Evolutionary conservation across 1,140 invertebrate species (phyloP).

Genomic region (Plectrocnemia conspersa): DNA sequence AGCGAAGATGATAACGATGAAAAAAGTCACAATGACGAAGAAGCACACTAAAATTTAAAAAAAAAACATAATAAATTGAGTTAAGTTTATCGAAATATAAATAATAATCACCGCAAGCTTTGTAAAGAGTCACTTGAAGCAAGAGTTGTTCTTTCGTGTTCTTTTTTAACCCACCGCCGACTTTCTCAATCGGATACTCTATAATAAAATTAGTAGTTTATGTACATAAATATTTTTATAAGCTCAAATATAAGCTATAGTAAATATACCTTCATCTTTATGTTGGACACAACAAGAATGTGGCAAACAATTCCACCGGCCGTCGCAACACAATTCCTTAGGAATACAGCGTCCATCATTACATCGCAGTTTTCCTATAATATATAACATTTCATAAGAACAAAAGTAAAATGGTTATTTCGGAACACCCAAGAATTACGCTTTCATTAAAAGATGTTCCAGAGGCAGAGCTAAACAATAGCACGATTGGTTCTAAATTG

Average conservation of each 20-base stretch:
- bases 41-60: conserved; percentile 27
- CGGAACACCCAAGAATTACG: no score
- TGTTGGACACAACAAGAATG: conserved; percentile 28
- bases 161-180: conserved; percentile 20
- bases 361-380: conserved; percentile 25
- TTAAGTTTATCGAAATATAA: not conserved
- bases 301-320: conserved; percentile 12
- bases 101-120: conserved; percentile 21
- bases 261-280: conserved; percentile 11
- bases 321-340: conserved; percentile 24
- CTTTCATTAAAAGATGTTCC: no score
- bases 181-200: conserved; percentile 19
- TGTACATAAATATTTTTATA: not conserved
- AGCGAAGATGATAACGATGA: conserved; percentile 25
- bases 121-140: conserved; percentile 29
- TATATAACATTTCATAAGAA: no score
- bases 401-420: no score
- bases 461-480: no score
- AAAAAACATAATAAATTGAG: conserved; percentile 2
- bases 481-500: no score
- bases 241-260: not conserved
- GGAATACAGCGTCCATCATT: conserved; percentile 28
- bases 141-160: conserved; percentile 9
- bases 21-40: conserved; percentile 19
- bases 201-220: conserved; percentile 3